phyloP scores from a whole-genome alignment of 2,113 vertebrate genomes.

The Cervus canadensis region DNA sequence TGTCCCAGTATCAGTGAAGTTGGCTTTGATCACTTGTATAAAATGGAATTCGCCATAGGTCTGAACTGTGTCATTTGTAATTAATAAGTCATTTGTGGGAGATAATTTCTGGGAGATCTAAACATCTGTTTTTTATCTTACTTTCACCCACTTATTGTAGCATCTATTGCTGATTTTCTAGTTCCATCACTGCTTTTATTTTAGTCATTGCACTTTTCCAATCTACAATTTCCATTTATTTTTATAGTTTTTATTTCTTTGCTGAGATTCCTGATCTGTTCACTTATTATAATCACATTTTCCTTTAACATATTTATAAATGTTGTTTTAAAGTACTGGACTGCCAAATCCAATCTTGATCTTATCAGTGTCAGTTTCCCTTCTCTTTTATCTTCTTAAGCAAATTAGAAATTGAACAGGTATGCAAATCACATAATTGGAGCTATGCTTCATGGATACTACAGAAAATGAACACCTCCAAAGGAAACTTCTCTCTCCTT shows the following conservation, averaged over 20 bases:
- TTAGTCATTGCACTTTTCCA: neutral
- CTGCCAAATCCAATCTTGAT: neutral
- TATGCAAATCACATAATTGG: neutral
- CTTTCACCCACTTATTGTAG: neutral
- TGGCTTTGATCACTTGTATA: neutral
- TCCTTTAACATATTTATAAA: neutral
- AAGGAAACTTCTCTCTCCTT: constrained; percentile 21
- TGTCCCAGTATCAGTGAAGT: neutral
- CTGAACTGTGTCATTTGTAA: neutral
- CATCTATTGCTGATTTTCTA: neutral
- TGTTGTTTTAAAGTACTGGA: neutral
- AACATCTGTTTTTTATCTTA: neutral
- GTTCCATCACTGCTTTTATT: neutral
- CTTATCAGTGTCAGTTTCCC: neutral
- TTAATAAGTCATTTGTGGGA: neutral
- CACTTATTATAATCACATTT: neutral
- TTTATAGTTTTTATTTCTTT: neutral
- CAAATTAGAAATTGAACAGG: neutral
- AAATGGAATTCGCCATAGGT: neutral
- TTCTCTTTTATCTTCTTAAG: neutral
- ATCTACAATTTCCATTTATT: neutral
- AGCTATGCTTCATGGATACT: neutral
- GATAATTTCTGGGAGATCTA: neutral
- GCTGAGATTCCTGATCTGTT: neutral
- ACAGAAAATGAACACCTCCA: neutral